Base-by-base conservation (phyloP, 2,797 vertebrate genomes). In the Xiphorhynchus erythropygius region DNA sequence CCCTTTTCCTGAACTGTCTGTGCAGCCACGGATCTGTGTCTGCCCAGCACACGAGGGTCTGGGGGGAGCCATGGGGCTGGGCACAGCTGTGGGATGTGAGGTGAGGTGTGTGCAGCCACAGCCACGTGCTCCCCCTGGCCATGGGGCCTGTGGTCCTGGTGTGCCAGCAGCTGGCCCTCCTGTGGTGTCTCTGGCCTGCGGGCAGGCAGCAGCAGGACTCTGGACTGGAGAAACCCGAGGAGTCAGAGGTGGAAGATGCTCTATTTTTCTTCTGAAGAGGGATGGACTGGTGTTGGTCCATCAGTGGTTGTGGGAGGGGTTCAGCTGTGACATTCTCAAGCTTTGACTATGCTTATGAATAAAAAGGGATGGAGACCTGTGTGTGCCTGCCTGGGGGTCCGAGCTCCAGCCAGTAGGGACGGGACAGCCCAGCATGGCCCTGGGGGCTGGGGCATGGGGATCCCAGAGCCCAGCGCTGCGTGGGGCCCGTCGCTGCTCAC, bases 311-410 rank as follows among this genome's bases (percentile, higher is more conserved):
- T 0, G 46, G 86, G 83, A 47, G 53, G 57, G 49, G 23, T 50
- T 76, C 22, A n/a, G 19, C 30, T 80, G 33, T 55, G 87, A 64
- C 33, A 19, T 89, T 87, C 60, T 94, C 49, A 56, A 97, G 94
- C 78, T 96, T 92, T 84, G 90, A 79, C 30, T 52, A 28, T 69
- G 80, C 93, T 88, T 88, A 87, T 3, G 52, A 97, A 97, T 97
- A 96, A 97, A 97, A 95, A 95, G 93, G 94, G 89, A 85, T 75
- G 68, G 76, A 83, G 75, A 74, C 2, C 14, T 1, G 1, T 33
- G 5, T 33, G 39, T 5, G 4, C n/a, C 39, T 89, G 44, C 16
- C 4, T 44, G 5, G 13, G 22, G 49, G 3, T 9, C 32, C 4
- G 4, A 18, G n/a, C 32, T 30, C 4, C 18, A 28, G 39, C 39